phyloP scores from a whole-genome alignment of 2,888 invertebrate species.

The Iphiclides podalirius region DNA sequence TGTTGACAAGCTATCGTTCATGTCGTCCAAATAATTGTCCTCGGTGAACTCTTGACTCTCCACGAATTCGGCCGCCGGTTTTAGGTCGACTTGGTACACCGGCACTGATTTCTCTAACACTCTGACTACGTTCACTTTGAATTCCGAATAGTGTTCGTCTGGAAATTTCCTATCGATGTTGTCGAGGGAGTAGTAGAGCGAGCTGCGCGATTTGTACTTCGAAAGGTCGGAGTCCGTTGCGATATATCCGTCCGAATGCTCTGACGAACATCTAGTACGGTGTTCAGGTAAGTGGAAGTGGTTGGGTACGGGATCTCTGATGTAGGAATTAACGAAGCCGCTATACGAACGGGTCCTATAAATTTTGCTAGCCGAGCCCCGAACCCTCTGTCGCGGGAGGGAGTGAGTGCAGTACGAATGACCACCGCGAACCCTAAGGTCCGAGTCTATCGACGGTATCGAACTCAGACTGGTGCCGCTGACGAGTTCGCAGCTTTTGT shows the following conservation, averaged over 20 bases:
- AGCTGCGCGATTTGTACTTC: constrained; percentile 30
- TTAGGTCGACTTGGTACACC: constrained; percentile 43
- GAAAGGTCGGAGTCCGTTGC: constrained; percentile 31
- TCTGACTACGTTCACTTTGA: constrained; percentile 39
- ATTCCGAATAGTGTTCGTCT: constrained; percentile 33
- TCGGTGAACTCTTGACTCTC: constrained; percentile 71
- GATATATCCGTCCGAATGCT: constrained; percentile 47
- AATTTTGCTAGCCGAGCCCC: constrained; percentile 31
- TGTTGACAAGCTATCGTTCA: constrained; percentile 55
- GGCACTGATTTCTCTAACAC: constrained; percentile 48
- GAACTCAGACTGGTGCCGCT: constrained; percentile 61
- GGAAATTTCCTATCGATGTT: constrained; percentile 50
- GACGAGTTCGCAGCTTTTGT: constrained; percentile 40
- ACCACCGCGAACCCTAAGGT: constrained; percentile 51
- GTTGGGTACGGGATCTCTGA: constrained; percentile 59
- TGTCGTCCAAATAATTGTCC: constrained; percentile 62
- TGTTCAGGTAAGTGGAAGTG: constrained; percentile 71
- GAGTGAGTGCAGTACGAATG: constrained; percentile 49
- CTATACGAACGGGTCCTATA: constrained; percentile 66
- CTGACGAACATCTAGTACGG: constrained; percentile 49
- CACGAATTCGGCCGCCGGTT: constrained; percentile 50
- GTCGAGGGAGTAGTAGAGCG: constrained; percentile 52
- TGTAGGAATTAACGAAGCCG: constrained; percentile 61
- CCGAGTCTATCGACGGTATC: constrained; percentile 66
- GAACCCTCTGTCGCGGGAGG: constrained; percentile 41